Percentiles rank a stretch among this genome's conserved stretches.
Conservation (phyloP, 2,113 vertebrate species). For the Rhineura floridana region DNA sequence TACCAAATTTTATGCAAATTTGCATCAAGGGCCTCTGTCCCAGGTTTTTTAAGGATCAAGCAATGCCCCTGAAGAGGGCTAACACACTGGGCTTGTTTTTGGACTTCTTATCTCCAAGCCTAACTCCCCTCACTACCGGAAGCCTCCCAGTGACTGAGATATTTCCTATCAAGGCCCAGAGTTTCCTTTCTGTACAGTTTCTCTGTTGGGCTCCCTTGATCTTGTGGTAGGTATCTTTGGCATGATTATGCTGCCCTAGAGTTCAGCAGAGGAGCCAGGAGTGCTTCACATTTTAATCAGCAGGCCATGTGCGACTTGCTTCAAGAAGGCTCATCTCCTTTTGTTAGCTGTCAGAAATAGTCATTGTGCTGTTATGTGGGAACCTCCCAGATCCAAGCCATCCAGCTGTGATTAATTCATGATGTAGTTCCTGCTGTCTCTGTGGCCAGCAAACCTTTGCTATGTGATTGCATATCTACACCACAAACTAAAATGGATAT, state of each 20-base stretch:
- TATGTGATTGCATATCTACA: not conserved
- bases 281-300: constrained; percentile 53
- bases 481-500: not conserved
- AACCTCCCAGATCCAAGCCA: constrained; percentile 59
- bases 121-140: constrained; percentile 38
- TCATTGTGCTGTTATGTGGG: constrained; percentile 51
- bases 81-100: constrained; percentile 22
- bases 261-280: constrained; percentile 46
- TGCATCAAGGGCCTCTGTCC: no score
- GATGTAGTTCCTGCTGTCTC: constrained; percentile 49
- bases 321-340: constrained; percentile 55
- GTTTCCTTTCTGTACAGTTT: constrained; percentile 55
- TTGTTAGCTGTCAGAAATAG: constrained; percentile 53
- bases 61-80: not conserved
- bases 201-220: constrained; percentile 51
- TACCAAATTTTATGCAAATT: no score
- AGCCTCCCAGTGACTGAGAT: constrained; percentile 32
- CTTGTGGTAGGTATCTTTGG: constrained; percentile 61
- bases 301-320: constrained; percentile 57
- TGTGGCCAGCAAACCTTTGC: constrained; percentile 29
- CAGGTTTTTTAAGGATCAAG: no score
- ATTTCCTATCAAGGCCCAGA: constrained; percentile 33
- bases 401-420: constrained; percentile 60
- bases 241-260: constrained; percentile 34
- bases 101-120: constrained; percentile 41